Base-by-base conservation (phyloP, 2,797 vertebrate species). In the Diceros bicornis region DNA sequence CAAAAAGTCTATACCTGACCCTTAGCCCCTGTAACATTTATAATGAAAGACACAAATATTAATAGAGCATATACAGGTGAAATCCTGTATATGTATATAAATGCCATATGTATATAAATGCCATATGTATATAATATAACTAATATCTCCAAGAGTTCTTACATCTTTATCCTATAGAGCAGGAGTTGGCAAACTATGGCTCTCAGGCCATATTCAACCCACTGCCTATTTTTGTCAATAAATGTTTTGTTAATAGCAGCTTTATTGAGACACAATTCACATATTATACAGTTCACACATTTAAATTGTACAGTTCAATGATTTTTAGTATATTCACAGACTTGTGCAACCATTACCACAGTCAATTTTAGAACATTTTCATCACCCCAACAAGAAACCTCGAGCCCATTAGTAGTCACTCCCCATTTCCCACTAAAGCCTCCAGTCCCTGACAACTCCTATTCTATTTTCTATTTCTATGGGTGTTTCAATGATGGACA, bases 341-440 rank as follows among this genome's bases (percentile, higher is more conserved):
- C 6, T 89, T 89, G 23, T 85, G 1, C 41, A 89, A 64, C n/a
- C 34, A 84, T 64, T 72, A 78, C 17, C 74, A 77, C 37, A 85
- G 52, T 93, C 11, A 61, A 59, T 47, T 88, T 88, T 91, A 79
- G 64, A 72, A 61, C 52, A 86, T 96, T 90, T 94, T 59, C 41
- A 64, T 71, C 7, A 83, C 55, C 17, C 14, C 59, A 75, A 55
- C 32, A 93, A 61, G 44, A 93, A 93, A 85, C 3, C 0, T 17
- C 16, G 29, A 69, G 59, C 11, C 25, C 64, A 61, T 68, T 74
- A 81, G 9, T 25, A 84, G 25, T 93, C 50, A 47, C 12, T 91
- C 50, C 20, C 37, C 34, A 57, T 78, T 93, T 91, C 32, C 68
- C 29, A 17, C 59, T 66, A 66, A 79, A 85, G 2, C 12, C 32